These are phyloP conservation scores for Epistrophe grossulariae DNA, from an alignment of 2,888 invertebrate genomes.

Conservation along the genomic window DNA sequence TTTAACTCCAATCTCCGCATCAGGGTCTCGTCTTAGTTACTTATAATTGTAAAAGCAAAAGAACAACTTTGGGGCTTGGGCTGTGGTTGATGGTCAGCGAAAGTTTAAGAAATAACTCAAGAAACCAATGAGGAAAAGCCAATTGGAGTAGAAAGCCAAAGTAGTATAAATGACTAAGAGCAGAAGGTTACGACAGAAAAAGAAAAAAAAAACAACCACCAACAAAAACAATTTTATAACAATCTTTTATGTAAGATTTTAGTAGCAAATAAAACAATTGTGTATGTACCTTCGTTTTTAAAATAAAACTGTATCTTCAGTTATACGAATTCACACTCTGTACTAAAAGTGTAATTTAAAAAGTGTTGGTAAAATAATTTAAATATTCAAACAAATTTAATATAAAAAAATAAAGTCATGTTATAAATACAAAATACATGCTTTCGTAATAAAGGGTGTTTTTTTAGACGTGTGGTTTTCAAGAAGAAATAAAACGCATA, in stretches of 20 bases:
- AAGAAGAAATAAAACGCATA: too few species aligned
- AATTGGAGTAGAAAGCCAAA: constrained; percentile 48
- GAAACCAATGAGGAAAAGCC: constrained; percentile 44
- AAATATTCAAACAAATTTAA: too few species aligned
- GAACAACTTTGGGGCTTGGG: background rate
- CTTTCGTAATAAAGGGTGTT: too few species aligned
- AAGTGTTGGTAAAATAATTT: too few species aligned
- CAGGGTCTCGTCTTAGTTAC: constrained; percentile 4
- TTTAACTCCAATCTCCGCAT: constrained; percentile 28
- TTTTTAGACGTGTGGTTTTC: too few species aligned
- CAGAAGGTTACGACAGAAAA: background rate
- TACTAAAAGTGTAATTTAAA: too few species aligned
- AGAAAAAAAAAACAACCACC: background rate
- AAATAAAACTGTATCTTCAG: too few species aligned
- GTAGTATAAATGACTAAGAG: constrained; percentile 17
- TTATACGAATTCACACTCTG: too few species aligned
- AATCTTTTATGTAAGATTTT: background rate
- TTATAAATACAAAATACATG: too few species aligned
- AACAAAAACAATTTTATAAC: background rate
- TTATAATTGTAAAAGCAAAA: constrained; percentile 23
- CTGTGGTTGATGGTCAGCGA: constrained; percentile 50
- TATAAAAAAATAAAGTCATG: too few species aligned
- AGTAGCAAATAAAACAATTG: background rate
- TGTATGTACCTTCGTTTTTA: too few species aligned
- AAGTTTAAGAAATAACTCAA: constrained; percentile 46